A percentile compares a stretch with the other conserved stretches of the same genome.
Evolutionary conservation across 2,797 vertebrate species (phyloP).

Genomic region (Cynopterus sphinx): DNA sequence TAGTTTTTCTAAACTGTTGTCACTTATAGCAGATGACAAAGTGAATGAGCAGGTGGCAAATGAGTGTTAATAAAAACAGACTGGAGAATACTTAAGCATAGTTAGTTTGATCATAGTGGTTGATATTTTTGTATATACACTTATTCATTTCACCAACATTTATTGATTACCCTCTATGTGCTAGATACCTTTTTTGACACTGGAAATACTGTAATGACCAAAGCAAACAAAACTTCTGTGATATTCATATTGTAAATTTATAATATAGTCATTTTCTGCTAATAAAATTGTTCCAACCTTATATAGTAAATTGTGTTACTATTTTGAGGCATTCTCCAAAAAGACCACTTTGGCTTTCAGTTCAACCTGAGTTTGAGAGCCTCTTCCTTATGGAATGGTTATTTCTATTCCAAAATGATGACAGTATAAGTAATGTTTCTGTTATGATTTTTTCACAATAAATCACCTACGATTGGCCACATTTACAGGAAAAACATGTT

Average conservation of each 20-base stretch:
- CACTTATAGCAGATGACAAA: not conserved
- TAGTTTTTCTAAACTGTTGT: conserved; percentile 50
- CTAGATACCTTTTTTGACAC: not conserved
- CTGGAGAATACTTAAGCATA: not conserved
- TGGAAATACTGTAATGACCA: not conserved
- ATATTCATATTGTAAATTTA: not conserved
- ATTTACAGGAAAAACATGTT: conserved; percentile 9
- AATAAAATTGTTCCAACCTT: conserved; percentile 33
- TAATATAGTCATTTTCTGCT: conserved; percentile 13
- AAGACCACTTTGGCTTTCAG: not conserved
- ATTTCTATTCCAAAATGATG: conserved; percentile 10
- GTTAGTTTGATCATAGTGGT: not conserved
- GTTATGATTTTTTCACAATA: conserved; percentile 27
- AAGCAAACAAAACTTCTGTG: conserved; percentile 30
- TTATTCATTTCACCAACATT: conserved; percentile 48
- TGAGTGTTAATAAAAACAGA: conserved; percentile 47
- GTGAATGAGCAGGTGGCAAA: conserved; percentile 6
- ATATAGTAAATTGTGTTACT: conserved; percentile 8
- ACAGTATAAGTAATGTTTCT: not conserved
- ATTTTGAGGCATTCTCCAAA: not conserved
- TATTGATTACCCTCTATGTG: not conserved
- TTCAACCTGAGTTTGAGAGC: conserved; percentile 21
- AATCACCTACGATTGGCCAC: conserved; percentile 4
- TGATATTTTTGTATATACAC: conserved; percentile 19
- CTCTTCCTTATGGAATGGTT: conserved; percentile 13